A percentile compares a stretch with the other conserved stretches of the same genome.
Evolutionary conservation across 2,888 invertebrate genomes (phyloP).

Genomic region (Ochropleura plecta): DNA sequence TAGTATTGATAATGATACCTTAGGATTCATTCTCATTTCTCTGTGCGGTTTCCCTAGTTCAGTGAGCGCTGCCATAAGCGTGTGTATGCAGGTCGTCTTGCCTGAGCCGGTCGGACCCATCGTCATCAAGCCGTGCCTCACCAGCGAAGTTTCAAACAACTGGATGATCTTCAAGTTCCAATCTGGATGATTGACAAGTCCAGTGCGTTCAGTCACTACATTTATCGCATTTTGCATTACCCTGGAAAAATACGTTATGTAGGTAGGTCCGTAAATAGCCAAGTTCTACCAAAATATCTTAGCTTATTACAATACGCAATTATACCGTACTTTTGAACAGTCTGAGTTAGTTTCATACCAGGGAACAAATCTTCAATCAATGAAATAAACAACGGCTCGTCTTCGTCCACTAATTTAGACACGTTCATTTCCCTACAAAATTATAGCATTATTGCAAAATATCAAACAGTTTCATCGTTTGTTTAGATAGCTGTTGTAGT

Average conservation of each 20-base stretch:
- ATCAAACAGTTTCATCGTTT: not conserved
- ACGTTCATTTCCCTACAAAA: constrained; percentile 96
- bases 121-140: constrained; percentile 97
- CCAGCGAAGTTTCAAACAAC: constrained; percentile 96
- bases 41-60: constrained; percentile 94
- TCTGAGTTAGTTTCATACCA: constrained; percentile 94
- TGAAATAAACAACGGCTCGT: constrained; percentile 96
- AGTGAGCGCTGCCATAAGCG: constrained; percentile 94
- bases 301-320: constrained; percentile 6
- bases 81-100: constrained; percentile 95
- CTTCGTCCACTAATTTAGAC: constrained; percentile 97
- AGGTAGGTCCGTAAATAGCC: not conserved
- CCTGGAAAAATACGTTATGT: constrained; percentile 77
- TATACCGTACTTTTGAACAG: constrained; percentile 82
- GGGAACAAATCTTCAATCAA: constrained; percentile 97
- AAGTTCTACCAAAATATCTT: not conserved
- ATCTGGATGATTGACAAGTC: constrained; percentile 94
- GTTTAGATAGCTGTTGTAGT: not conserved
- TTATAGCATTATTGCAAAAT: constrained; percentile 2
- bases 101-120: constrained; percentile 97
- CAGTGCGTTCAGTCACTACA: constrained; percentile 91
- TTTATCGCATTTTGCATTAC: constrained; percentile 95
- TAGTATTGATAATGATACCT: constrained; percentile 87
- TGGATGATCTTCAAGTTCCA: constrained; percentile 97
- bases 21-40: constrained; percentile 98